Evolutionary conservation across 1,140 invertebrate species (phyloP).

Genomic region (Heliconius melpomene): DNA sequence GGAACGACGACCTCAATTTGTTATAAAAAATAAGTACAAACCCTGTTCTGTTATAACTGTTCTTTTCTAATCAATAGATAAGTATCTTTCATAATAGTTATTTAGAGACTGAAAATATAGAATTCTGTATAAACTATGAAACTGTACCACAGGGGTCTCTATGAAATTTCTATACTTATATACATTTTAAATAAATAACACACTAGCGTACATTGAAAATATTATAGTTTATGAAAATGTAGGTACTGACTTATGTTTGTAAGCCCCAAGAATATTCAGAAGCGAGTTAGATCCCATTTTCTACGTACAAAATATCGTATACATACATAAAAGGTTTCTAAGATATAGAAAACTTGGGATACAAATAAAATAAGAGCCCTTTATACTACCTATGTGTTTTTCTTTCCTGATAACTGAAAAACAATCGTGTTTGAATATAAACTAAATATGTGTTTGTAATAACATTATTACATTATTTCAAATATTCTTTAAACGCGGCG

Average conservation of each 20-base stretch:
- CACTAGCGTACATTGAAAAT: background rate
- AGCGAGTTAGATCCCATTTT: slow-evolving; percentile 25
- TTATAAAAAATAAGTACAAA: no score
- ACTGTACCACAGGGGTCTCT: background rate
- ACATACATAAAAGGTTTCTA: slow-evolving; percentile 24
- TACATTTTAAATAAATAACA: background rate
- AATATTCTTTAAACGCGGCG: no score
- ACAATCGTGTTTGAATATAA: background rate
- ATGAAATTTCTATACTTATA: background rate
- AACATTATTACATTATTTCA: no score
- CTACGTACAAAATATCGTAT: slow-evolving; percentile 22
- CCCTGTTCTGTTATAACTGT: no score
- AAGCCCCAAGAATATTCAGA: background rate
- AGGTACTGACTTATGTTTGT: background rate
- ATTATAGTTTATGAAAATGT: background rate
- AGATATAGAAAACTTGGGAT: slow-evolving; percentile 32
- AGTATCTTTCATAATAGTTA: no score
- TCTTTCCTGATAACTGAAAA: background rate
- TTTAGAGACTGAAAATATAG: no score
- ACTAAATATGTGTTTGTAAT: no score
- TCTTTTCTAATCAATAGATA: no score
- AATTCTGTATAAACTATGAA: no score
- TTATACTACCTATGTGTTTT: background rate
- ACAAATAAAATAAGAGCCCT: slow-evolving; percentile 33
- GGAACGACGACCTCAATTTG: no score